Conservation (phyloP, 2,113 vertebrate genomes). For the Xiphophorus hellerii region DNA sequence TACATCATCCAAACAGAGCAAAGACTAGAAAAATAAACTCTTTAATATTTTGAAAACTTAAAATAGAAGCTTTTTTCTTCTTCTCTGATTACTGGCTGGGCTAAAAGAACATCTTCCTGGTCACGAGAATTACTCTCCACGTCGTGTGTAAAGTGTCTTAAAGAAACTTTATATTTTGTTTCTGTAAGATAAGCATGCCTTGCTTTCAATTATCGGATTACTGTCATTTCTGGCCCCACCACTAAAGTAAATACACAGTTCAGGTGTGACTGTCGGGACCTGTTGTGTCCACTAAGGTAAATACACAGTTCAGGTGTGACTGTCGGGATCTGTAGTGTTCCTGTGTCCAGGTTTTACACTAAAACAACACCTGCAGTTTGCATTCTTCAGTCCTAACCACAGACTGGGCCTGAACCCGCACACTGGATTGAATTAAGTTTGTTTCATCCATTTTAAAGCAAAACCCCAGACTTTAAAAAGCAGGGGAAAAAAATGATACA, state of each 20-base stretch:
- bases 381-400: conserved; percentile 14
- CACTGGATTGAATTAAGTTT: conserved; percentile 1
- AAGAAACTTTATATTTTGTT: neutral
- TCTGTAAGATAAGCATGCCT: neutral
- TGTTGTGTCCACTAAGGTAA: conserved; percentile 7
- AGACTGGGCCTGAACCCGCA: conserved; percentile 14
- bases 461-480: conserved; percentile 16
- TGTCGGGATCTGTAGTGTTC: neutral
- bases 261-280: conserved; percentile 3
- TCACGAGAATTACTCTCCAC: neutral
- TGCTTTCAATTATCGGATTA: neutral
- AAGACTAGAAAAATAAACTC: too few relatives aligned
- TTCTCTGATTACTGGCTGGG: neutral
- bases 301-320: conserved; percentile 15
- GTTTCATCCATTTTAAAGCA: conserved; percentile 10
- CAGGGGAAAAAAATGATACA: neutral
- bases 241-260: conserved; percentile 5
- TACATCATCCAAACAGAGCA: too few relatives aligned
- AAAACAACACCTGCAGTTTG: too few relatives aligned
- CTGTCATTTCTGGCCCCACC: conserved; percentile 5
- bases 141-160: neutral
- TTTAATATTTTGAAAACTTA: neutral
- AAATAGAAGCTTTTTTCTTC: neutral
- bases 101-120: neutral
- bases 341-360: neutral